Conservation (phyloP, 2,797 vertebrate genomes). For the Acanthiza pusilla region DNA sequence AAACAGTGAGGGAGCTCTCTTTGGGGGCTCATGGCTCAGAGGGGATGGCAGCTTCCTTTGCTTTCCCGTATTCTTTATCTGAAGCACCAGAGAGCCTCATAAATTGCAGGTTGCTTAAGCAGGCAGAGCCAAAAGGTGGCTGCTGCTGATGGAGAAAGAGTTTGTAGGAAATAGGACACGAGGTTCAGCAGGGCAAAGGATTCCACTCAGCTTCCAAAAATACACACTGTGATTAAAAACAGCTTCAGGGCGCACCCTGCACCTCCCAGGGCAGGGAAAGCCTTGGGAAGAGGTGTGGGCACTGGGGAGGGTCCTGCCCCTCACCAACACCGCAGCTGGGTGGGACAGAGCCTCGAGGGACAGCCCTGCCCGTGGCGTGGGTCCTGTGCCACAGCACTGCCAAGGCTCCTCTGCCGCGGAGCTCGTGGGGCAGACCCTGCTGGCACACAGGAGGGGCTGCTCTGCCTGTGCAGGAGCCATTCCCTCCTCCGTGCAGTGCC, state of each 20-base stretch:
- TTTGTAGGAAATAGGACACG: background rate
- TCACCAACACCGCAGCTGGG: background rate
- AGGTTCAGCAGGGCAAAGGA: background rate
- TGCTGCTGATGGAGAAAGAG: background rate
- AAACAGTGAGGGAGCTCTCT: background rate
- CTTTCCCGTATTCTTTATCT: background rate
- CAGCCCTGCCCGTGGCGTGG: accelerated
- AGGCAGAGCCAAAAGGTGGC: background rate
- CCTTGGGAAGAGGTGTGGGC: background rate
- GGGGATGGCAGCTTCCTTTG: background rate
- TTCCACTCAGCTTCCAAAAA: slow-evolving; percentile 14
- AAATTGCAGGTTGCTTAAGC: background rate
- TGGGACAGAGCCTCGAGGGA: background rate
- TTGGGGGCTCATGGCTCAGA: background rate
- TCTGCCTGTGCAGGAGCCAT: background rate
- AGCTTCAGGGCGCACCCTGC: background rate
- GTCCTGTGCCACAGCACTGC: background rate
- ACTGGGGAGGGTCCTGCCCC: background rate
- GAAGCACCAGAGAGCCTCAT: background rate
- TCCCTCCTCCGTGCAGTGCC: background rate
- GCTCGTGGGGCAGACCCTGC: background rate
- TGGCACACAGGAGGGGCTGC: background rate
- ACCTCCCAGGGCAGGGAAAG: background rate
- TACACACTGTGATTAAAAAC: background rate
- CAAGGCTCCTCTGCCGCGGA: background rate